A percentile compares a stretch with the other conserved stretches of the same genome.
phyloP scores from a whole-genome alignment of 2,888 invertebrate genomes.

The Drosophila buzzatii region DNA sequence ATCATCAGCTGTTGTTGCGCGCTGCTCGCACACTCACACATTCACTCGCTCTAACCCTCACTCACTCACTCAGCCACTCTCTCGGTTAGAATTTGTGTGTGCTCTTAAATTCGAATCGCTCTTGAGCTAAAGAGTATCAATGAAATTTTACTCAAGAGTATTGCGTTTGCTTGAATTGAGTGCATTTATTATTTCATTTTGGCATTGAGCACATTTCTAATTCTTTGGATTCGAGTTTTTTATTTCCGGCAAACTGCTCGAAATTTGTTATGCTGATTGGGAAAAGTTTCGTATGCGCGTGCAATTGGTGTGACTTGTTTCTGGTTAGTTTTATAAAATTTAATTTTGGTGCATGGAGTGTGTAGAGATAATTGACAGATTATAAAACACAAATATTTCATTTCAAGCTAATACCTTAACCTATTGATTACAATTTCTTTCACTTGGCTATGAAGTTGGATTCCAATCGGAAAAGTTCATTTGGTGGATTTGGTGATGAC shows the following conservation, averaged over 20 bases:
- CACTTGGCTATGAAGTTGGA: no score
- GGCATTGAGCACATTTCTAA: neutral
- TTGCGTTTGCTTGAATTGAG: neutral
- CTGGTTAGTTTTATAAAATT: neutral
- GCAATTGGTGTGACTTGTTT: neutral
- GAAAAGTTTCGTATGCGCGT: neutral
- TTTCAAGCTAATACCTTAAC: no score
- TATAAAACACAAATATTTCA: no score
- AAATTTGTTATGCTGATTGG: neutral
- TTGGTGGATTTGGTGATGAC: no score
- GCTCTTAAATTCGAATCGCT: constrained; percentile 36
- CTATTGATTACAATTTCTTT: no score
- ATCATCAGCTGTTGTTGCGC: constrained; percentile 41
- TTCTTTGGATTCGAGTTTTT: neutral
- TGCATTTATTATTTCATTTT: neutral
- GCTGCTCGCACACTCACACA: neutral
- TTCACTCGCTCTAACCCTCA: no score
- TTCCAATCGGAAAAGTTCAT: neutral
- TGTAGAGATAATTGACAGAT: neutral
- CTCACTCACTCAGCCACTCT: neutral
- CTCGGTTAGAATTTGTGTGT: neutral
- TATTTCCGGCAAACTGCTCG: neutral
- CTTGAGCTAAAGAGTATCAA: constrained; percentile 39
- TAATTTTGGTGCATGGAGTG: neutral
- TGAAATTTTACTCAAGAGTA: constrained; percentile 28